A percentile compares a stretch with the other conserved stretches of the same genome.
phyloP scores from a whole-genome alignment of 2,888 invertebrate species.

The Pyrrhia umbra region DNA sequence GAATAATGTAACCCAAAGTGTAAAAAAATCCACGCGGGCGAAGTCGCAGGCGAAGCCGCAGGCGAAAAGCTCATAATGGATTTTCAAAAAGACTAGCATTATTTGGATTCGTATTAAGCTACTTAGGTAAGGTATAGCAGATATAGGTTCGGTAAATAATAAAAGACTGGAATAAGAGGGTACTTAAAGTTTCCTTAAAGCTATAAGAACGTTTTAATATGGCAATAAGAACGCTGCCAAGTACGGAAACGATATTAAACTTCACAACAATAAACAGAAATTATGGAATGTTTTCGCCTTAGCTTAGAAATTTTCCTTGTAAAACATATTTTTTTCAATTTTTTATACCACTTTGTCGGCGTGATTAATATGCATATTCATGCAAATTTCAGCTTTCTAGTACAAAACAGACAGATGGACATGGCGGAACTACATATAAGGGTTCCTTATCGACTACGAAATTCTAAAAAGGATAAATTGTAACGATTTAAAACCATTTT shows the following conservation, averaged over 20 bases:
- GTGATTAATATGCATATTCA: too few species aligned
- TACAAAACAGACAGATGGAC: too few species aligned
- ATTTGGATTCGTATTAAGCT: not conserved
- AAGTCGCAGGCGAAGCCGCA: too few species aligned
- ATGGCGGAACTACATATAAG: too few species aligned
- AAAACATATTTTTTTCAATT: too few species aligned
- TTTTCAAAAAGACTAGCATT: not conserved
- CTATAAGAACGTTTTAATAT: constrained; percentile 48
- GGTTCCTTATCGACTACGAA: too few species aligned
- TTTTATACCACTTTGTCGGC: too few species aligned
- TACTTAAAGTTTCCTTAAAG: constrained; percentile 43
- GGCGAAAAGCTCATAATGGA: not conserved
- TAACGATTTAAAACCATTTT: too few species aligned
- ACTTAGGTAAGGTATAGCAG: constrained; percentile 6
- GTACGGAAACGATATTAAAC: constrained; percentile 42
- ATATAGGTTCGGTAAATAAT: constrained; percentile 32
- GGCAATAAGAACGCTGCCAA: constrained; percentile 37
- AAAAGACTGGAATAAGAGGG: constrained; percentile 40
- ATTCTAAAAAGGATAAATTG: too few species aligned
- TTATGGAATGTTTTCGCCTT: constrained; percentile 38
- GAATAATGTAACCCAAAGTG: too few species aligned
- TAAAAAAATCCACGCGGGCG: too few species aligned
- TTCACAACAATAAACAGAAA: constrained; percentile 40
- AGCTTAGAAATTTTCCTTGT: not conserved
- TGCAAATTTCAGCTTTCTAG: too few species aligned